Percentiles rank a stretch among this genome's conserved stretches.
Conservation (phyloP, 2,113 vertebrate species). For the Columba janthina region DNA sequence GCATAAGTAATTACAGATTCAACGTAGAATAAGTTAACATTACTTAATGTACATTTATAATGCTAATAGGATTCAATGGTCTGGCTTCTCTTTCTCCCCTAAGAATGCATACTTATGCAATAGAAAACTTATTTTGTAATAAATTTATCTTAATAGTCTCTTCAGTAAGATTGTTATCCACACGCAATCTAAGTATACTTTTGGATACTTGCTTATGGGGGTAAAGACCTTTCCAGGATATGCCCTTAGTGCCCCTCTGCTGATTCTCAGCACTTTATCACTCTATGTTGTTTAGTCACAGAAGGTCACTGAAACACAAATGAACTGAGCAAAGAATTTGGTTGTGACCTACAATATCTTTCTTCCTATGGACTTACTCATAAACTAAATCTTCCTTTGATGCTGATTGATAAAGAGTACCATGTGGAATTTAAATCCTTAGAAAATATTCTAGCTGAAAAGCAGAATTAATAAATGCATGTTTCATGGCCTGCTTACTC, state of each 20-base stretch:
- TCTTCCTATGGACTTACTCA: background rate
- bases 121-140: background rate
- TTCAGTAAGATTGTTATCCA: background rate
- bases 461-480: background rate
- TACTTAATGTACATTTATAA: background rate
- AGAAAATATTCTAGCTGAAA: background rate
- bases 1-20: background rate
- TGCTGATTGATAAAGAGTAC: background rate
- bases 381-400: slow-evolving; percentile 30
- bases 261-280: background rate
- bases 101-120: background rate
- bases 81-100: background rate
- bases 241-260: background rate
- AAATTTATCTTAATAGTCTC: too few species aligned
- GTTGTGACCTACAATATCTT: background rate
- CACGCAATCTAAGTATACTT: background rate
- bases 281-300: background rate
- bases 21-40: background rate
- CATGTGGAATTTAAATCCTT: background rate
- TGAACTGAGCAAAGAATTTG: background rate
- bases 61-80: background rate
- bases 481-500: background rate
- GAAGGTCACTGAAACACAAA: background rate
- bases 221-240: background rate
- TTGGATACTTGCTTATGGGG: background rate